Evolutionary conservation across 2,113 vertebrate genomes (phyloP).

Genomic region (Chroicocephalus ridibundus): DNA sequence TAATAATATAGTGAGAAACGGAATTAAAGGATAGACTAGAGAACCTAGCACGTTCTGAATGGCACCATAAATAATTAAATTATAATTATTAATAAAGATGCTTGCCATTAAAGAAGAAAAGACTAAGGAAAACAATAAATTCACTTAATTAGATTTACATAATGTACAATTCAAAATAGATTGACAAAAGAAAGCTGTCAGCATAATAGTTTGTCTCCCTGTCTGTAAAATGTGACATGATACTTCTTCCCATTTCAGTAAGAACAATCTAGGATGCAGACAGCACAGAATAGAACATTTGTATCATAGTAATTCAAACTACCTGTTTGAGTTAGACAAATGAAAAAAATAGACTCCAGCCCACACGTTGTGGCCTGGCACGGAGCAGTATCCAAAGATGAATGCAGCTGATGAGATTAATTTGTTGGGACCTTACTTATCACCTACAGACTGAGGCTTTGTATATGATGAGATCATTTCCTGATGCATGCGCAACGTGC

Average conservation of each 20-base stretch:
- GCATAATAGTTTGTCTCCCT: background rate
- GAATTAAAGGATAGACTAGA: background rate
- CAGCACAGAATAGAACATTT: conserved; percentile 63
- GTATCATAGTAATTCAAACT: conserved; percentile 63
- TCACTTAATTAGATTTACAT: background rate
- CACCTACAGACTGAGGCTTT: conserved; percentile 46
- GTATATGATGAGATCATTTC: conserved; percentile 79
- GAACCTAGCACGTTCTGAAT: background rate
- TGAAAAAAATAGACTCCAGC: conserved; percentile 71
- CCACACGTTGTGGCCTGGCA: conserved; percentile 71
- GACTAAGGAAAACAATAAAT: background rate
- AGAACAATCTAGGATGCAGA: conserved; percentile 29
- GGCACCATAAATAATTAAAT: background rate
- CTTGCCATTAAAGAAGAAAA: background rate
- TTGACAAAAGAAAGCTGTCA: background rate
- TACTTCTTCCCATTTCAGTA: conserved; percentile 21
- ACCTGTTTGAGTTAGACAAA: conserved; percentile 63
- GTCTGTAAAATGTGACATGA: background rate
- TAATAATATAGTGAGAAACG: background rate
- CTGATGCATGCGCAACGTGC: conserved; percentile 71
- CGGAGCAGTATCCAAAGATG: conserved; percentile 14
- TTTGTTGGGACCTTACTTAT: conserved; percentile 60
- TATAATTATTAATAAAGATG: background rate
- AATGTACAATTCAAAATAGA: background rate
- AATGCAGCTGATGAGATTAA: conserved; percentile 66